Conservation (phyloP, 2,113 vertebrate species). For the Hippocampus mohnikei region DNA sequence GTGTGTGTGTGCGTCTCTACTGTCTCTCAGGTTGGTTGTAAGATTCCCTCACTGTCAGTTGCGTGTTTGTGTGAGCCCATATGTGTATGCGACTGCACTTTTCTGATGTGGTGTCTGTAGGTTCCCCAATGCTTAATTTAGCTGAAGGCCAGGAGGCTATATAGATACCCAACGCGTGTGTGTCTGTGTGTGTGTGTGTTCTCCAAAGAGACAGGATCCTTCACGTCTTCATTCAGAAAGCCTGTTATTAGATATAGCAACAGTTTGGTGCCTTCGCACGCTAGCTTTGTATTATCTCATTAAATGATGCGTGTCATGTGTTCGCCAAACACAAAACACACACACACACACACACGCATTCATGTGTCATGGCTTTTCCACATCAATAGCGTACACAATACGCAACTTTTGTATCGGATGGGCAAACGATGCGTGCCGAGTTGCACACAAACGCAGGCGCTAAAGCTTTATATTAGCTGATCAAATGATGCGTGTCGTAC, state of each 20-base stretch:
- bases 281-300: slow-evolving; percentile 45
- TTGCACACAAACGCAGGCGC: slow-evolving; percentile 45
- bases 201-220: slow-evolving; percentile 32
- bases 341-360: background rate
- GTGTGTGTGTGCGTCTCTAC: slow-evolving; percentile 15
- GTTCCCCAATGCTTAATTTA: slow-evolving; percentile 49
- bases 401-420: slow-evolving; percentile 39
- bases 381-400: slow-evolving; percentile 6
- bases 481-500: slow-evolving; percentile 63
- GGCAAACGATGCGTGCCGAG: slow-evolving; percentile 48
- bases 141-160: slow-evolving; percentile 34
- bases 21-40: slow-evolving; percentile 39
- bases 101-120: slow-evolving; percentile 31
- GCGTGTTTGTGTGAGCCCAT: slow-evolving; percentile 6
- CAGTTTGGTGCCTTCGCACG: slow-evolving; percentile 39
- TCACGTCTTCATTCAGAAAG: slow-evolving; percentile 40
- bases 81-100: background rate
- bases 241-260: slow-evolving; percentile 37
- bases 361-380: slow-evolving; percentile 17
- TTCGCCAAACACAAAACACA: slow-evolving; percentile 31
- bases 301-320: slow-evolving; percentile 45
- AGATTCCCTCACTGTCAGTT: slow-evolving; percentile 37
- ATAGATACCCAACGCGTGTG: background rate
- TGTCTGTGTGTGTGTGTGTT: background rate
- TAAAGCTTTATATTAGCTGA: slow-evolving; percentile 61